Evolutionary conservation across 2,888 invertebrate species (phyloP), one percentile per base, ranked within the genome.

Genomic region (Margaritifera margaritifera): DNA sequence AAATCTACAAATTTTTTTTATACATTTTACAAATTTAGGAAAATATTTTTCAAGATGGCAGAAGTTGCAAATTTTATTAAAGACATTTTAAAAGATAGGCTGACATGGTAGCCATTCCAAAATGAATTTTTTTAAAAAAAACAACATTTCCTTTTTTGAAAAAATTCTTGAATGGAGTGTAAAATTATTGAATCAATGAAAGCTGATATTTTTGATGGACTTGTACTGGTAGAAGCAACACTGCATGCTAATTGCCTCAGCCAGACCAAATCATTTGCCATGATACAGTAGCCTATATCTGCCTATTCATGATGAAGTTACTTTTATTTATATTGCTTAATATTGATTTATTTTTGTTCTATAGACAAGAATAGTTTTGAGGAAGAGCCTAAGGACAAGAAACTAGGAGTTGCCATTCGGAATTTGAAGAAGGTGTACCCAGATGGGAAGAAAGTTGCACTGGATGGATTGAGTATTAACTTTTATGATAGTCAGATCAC

Each of bases 401-500:
- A 82, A 58, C 91, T 94, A 0, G 96, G 96, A 2, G 95, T 96
- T 11, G 92, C 93, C 65, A 92, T 97, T 65, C 90, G 93, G 25
- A 92, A 93, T 82, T 92, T 96, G 20, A 92, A 92, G 62, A 97
- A 90, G 72, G 80, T 84, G 25, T 90, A 88, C 80, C 77, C 76
- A 19, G 77, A 72, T 0, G 84, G 86, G 6, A 83, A 86, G 56
- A 86, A 87, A 67, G 68, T 84, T 22, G 96, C 96, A 0, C 92
- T 97, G 0, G 93, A 90, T 70, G 85, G 86, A 6, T 93, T 97
- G 20, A 94, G 92, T 24, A 87, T 97, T 18, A 94, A 95, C 77
- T 94, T 97, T 78, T 94, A 94, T 69, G 93, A 94, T 85, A 94
- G 94, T 53, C 95, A 96, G 88, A 94, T 97, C 61, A 96, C 96